These are phyloP conservation scores for Lanius ludovicianus DNA, from an alignment of 2,113 vertebrate genomes.

Conservation along the genomic window DNA sequence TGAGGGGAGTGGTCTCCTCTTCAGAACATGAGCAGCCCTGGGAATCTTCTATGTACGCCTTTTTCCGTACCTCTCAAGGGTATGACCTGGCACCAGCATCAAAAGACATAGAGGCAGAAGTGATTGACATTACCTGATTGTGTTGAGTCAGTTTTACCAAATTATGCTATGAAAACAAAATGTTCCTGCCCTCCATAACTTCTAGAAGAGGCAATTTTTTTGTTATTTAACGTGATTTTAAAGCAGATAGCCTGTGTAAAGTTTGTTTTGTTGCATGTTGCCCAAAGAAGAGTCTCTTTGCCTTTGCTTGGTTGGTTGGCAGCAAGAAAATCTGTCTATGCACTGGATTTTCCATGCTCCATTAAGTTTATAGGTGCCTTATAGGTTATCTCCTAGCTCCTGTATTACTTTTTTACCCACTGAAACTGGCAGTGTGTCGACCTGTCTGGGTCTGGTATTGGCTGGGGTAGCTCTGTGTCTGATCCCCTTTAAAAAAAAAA, in stretches of 20 bases:
- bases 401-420: background rate
- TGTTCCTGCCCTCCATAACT: background rate
- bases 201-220: background rate
- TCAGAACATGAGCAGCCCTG: background rate
- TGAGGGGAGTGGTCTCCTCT: background rate
- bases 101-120: conserved; percentile 28
- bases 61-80: background rate
- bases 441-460: background rate
- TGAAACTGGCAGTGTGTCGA: background rate
- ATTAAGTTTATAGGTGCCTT: background rate
- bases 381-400: background rate
- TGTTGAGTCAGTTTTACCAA: conserved; percentile 46
- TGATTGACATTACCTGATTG: conserved; percentile 26
- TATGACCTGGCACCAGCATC: conserved; percentile 49
- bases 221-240: background rate
- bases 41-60: background rate
- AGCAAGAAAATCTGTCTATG: background rate
- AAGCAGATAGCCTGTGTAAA: background rate
- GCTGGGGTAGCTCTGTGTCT: background rate
- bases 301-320: background rate
- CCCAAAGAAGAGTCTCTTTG: background rate
- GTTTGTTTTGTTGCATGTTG: background rate
- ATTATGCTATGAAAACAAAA: conserved; percentile 38
- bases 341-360: background rate
- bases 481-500: background rate